Evolutionary conservation across 2,113 vertebrate species (phyloP).

Genomic region (Oryctolagus cuniculus): mOryCun1.1 NC_091445.1:83473001-83473500

Average conservation of each 20-base stretch:
- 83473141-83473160: not conserved
- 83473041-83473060: not conserved
- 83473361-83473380: not conserved
- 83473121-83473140: not conserved
- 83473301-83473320: not conserved
- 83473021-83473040: not conserved
- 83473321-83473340: not conserved
- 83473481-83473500: not conserved
- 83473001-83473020: not conserved
- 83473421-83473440: not conserved
- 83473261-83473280: not conserved
- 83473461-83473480: not conserved
- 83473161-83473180: not conserved
- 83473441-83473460: not conserved
- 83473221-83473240: not conserved
- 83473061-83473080: not conserved
- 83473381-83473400: not conserved
- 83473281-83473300: not conserved
- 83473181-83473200: not conserved
- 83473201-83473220: not conserved
- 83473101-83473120: not conserved
- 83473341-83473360: too few relatives aligned
- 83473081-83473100: not conserved
- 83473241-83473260: not conserved
- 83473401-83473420: too few relatives aligned